Percentiles rank a stretch among this genome's conserved stretches.
Conservation (phyloP, 2,113 vertebrate species). For the Lophotis ruficrista region DNA sequence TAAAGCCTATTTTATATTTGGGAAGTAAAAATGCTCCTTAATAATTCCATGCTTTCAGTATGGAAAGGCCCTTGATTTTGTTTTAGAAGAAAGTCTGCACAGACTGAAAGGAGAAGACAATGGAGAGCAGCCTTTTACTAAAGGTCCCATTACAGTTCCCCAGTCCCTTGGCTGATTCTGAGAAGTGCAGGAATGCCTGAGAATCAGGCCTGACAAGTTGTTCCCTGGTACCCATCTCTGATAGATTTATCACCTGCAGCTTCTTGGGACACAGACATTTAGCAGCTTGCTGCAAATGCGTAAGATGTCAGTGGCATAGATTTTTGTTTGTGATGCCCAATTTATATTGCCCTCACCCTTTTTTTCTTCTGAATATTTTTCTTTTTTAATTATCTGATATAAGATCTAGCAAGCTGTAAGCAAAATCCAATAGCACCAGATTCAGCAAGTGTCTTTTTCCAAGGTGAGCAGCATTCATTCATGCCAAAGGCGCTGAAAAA, state of each 20-base stretch:
- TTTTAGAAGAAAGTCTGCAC: background rate
- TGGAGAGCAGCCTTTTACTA: background rate
- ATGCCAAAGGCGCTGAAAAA: background rate
- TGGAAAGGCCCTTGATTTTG: background rate
- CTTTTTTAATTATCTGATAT: background rate
- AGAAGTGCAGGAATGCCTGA: background rate
- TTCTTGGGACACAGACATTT: background rate
- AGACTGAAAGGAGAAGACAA: background rate
- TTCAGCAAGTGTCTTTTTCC: background rate
- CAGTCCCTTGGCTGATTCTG: background rate
- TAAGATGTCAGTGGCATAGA: background rate
- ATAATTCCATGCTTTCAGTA: background rate
- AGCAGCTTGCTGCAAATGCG: accelerated
- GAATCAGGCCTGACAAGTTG: background rate
- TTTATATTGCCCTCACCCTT: background rate
- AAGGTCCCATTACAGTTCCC: background rate
- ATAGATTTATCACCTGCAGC: background rate
- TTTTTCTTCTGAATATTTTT: background rate
- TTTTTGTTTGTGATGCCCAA: background rate
- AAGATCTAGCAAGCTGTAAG: background rate
- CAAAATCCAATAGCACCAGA: background rate
- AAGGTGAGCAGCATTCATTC: background rate
- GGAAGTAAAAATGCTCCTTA: background rate
- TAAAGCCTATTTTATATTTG: background rate
- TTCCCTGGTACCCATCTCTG: background rate